Evolutionary conservation across 2,797 vertebrate species (phyloP), one percentile per base, ranked within the genome.

Genomic region (Pitangus sulphuratus): DNA sequence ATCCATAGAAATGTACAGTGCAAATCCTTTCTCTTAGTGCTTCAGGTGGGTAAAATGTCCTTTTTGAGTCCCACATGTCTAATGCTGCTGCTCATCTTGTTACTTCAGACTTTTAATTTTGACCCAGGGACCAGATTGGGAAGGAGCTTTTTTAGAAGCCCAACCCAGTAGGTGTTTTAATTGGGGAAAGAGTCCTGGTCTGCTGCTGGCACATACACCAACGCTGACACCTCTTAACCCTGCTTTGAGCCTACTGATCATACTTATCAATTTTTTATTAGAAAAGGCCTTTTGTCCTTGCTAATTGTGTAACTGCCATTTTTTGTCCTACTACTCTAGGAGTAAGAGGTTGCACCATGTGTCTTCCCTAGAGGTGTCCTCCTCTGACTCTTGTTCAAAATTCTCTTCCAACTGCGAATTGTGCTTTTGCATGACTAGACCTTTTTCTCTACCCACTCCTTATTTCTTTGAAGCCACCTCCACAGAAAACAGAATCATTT

Each of bases 81-180:
- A 28, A 74, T 20, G 3, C 77, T 84, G 80, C 54, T 69, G 78
- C 87, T 90, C 74, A 28, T 91, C 79, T 94, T 80, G 68, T 88
- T 96, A 62, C 54, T 78, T 39, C 51, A 90, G 82, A 79, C 45
- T 71, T 89, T 78, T 85, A 92, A 87, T 85, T 90, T 87, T 89
- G 40, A 72, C 51, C 54, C 44, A n/a, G 86, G 83, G 79, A 77
- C 35, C 56, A 81, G 86, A 76, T 22, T 3, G 17, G 33, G 42
- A 78, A 68, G 85, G 16, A 91, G 65, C 2, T 71, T 87, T 81
- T 62, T 82, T 61, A 30, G 26, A 56, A 89, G 30, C 53, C 50
- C 84, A 77, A 4, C 50, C 64, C 61, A 24, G 58, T 54, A 19
- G 16, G n/a, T 66, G 47, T 22, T 65, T 93, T 72, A 56, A 0